A percentile compares a stretch with the other conserved stretches of the same genome.
phyloP scores from a whole-genome alignment of 1,140 invertebrate genomes.

The Zaprionus inermis region DNA sequence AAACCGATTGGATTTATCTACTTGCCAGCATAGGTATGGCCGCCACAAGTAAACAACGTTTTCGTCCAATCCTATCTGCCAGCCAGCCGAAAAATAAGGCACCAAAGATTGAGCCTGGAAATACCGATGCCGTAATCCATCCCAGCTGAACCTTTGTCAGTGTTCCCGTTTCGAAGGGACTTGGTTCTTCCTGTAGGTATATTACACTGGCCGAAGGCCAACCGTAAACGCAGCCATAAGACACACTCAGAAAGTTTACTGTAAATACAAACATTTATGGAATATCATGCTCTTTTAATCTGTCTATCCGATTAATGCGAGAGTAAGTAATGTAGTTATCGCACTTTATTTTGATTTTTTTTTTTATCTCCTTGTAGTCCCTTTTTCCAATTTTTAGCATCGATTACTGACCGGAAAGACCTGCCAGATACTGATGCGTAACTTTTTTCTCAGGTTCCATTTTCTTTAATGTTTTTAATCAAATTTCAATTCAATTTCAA shows the following conservation, averaged over 20 bases:
- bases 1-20: not conserved
- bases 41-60: constrained; percentile 42
- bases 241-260: constrained; percentile 50
- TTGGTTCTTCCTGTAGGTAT: constrained; percentile 78
- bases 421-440: not conserved
- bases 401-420: not conserved
- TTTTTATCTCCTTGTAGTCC: not conserved
- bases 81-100: constrained; percentile 84
- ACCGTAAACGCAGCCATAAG: constrained; percentile 52
- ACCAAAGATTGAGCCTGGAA: constrained; percentile 84
- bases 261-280: not conserved
- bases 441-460: not conserved
- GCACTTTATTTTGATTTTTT: too few relatives aligned
- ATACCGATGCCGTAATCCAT: constrained; percentile 85
- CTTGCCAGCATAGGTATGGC: constrained; percentile 49
- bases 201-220: constrained; percentile 85
- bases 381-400: not conserved
- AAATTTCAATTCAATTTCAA: too few relatives aligned
- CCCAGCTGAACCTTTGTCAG: constrained; percentile 83
- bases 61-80: constrained; percentile 84
- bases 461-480: not conserved
- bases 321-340: not conserved
- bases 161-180: constrained; percentile 42
- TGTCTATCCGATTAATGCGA: not conserved
- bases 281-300: not conserved